phyloP scores from a whole-genome alignment of 37 sponge, comb jelly and placozoan species.

The Crambe crambe region DNA sequence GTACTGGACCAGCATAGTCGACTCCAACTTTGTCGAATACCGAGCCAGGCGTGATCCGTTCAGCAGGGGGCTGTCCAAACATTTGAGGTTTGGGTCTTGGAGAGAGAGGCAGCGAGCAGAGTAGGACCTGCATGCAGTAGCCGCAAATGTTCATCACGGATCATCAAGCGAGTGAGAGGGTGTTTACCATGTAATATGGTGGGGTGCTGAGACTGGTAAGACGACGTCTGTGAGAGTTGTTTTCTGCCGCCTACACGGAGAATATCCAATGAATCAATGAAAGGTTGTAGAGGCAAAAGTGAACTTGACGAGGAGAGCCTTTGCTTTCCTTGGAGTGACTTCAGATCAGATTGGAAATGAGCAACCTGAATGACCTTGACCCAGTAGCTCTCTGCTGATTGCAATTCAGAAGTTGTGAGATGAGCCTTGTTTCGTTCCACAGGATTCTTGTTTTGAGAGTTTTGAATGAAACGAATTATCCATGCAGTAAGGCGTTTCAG shows the following conservation, averaged over 20 bases:
- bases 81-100: constrained; percentile 28
- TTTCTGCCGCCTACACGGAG: constrained; percentile 40
- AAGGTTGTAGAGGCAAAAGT: constrained; percentile 14
- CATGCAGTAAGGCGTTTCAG: constrained; percentile 38
- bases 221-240: constrained; percentile 15
- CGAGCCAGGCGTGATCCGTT: constrained; percentile 31
- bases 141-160: constrained; percentile 15
- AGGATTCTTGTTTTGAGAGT: constrained; percentile 14
- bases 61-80: constrained; percentile 35
- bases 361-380: background rate
- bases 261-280: constrained; percentile 31
- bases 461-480: constrained; percentile 31
- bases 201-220: constrained; percentile 26
- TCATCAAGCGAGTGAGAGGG: constrained; percentile 25
- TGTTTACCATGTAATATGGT: constrained; percentile 37
- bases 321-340: background rate
- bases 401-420: constrained; percentile 1
- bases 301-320: background rate
- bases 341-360: background rate
- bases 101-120: constrained; percentile 14
- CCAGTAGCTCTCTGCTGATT: background rate
- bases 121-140: constrained; percentile 47
- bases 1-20: constrained; percentile 66
- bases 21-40: constrained; percentile 47
- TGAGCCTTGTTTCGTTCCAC: background rate